These are phyloP conservation scores for Falco biarmicus DNA, from an alignment of 2,797 vertebrate species.

Conservation along the genomic window DNA sequence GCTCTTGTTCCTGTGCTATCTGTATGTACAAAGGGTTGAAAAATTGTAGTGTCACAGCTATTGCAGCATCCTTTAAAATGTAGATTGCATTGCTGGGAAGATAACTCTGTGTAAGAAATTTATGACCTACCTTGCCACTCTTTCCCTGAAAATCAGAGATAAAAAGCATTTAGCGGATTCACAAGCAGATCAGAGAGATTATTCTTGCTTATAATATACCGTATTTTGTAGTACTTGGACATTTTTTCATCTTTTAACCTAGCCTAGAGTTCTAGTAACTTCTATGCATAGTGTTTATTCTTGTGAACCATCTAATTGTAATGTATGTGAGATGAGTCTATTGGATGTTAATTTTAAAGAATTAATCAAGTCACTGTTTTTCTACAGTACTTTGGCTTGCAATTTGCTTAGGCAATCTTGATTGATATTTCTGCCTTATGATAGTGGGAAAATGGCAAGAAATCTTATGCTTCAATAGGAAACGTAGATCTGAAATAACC, in stretches of 20 bases:
- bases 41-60: not conserved
- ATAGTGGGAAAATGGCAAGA: not conserved
- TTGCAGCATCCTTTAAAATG: not conserved
- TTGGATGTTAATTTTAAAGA: not conserved
- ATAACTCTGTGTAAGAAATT: not conserved
- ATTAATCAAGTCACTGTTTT: not conserved
- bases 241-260: not conserved
- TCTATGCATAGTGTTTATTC: not conserved
- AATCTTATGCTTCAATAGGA: not conserved
- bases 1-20: not conserved
- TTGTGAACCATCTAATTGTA: not conserved
- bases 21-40: not conserved
- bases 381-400: not conserved
- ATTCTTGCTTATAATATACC: not conserved
- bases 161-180: not conserved
- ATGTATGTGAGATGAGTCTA: not conserved
- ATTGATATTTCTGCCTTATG: not conserved
- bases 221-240: not conserved
- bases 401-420: not conserved
- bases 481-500: not conserved
- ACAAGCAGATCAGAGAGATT: not conserved
- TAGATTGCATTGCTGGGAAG: not conserved
- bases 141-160: not conserved
- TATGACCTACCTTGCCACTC: not conserved
- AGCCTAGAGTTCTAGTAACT: not conserved